Conservation (phyloP, 2,797 vertebrate species). For the Karalla daura region DNA sequence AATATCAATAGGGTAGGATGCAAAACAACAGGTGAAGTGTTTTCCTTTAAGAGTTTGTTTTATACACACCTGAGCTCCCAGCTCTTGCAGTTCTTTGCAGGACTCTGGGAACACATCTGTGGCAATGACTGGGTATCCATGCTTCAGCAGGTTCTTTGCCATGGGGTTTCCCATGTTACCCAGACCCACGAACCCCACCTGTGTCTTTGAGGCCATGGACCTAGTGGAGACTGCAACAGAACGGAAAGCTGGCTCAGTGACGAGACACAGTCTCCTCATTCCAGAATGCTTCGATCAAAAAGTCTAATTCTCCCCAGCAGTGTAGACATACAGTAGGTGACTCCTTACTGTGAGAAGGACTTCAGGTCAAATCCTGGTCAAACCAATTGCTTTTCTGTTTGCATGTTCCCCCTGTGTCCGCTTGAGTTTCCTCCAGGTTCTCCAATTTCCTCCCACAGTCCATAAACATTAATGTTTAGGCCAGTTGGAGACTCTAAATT, state of each 20-base stretch:
- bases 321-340: no score
- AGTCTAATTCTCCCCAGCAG: background rate
- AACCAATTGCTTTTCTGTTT: no score
- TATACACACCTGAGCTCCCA: conserved; percentile 91
- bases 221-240: conserved; percentile 87
- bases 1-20: no score
- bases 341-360: no score
- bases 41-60: no score
- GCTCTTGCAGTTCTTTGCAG: conserved; percentile 94
- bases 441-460: no score
- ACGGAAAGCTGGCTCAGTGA: background rate
- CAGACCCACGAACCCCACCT: conserved; percentile 95
- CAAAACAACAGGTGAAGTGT: background rate
- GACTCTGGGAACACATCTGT: conserved; percentile 97
- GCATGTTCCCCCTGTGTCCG: no score
- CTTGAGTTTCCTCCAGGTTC: no score
- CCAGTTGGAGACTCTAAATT: no score
- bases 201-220: conserved; percentile 97
- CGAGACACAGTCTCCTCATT: background rate
- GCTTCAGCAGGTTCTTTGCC: conserved; percentile 97
- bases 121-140: conserved; percentile 95
- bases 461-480: no score
- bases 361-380: no score
- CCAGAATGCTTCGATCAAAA: background rate
- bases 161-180: conserved; percentile 99